These are phyloP conservation scores for Trididemnum clinides DNA, from an alignment of 23 tunicate species.

Conservation along the genomic window DNA sequence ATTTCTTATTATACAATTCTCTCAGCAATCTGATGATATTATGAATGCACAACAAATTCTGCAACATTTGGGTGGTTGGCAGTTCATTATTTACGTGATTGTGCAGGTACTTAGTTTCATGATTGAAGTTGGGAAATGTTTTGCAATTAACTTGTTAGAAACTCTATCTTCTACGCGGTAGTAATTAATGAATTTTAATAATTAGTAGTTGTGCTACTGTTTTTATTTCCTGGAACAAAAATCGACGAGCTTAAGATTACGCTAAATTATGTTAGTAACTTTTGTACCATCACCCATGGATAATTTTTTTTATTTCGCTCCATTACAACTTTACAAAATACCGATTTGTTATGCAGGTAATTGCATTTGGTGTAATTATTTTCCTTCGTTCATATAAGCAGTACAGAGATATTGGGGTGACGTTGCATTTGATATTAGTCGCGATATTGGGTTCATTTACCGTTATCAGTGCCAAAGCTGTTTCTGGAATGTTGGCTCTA, in stretches of 20 bases:
- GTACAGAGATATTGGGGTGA: constrained; percentile 34
- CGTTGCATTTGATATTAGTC: constrained; percentile 56
- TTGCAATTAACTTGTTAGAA: too few species aligned
- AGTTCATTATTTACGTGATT: constrained; percentile 61
- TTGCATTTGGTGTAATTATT: constrained; percentile 26
- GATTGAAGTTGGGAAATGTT: too few species aligned
- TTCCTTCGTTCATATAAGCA: constrained; percentile 26
- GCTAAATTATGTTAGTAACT: too few species aligned
- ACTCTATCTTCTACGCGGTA: too few species aligned
- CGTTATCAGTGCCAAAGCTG: constrained; percentile 91
- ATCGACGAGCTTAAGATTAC: too few species aligned
- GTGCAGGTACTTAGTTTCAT: constrained; percentile 47
- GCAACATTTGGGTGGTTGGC: constrained; percentile 57
- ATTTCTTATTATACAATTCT: constrained; percentile 56
- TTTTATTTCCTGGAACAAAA: too few species aligned
- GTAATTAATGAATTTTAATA: too few species aligned
- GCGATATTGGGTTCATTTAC: constrained; percentile 90
- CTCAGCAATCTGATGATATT: constrained; percentile 31
- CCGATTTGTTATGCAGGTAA: constrained; percentile 2
- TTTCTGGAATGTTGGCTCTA: constrained; percentile 66
- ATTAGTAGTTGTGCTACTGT: too few species aligned
- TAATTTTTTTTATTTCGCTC: too few species aligned
- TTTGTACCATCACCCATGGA: too few species aligned
- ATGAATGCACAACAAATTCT: constrained; percentile 47
- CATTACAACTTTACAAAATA: too few species aligned